Base-by-base conservation (phyloP, 2,888 invertebrate genomes). In the Anticlea derivata region DNA sequence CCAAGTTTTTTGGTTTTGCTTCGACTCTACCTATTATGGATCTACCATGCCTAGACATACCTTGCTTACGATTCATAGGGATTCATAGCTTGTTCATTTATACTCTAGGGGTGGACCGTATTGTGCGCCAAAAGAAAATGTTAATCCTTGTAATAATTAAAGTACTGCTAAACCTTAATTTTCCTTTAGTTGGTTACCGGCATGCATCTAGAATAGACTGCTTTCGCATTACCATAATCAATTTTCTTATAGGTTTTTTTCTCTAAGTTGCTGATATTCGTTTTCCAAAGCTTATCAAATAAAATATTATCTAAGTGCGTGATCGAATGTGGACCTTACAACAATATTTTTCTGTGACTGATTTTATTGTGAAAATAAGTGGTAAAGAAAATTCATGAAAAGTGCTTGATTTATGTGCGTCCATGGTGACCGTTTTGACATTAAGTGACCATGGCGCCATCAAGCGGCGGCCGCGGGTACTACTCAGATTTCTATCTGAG, bases 351-450 rank as follows among this genome's bases (percentile, higher is more conserved):
- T 40, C 7, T 33, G 20, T 12, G 27, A 34, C 7, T 22, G 7
- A 12, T 26, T 2, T 33, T 5, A 29, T 13, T n/a, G 13, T 31
- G 12, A 39, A 8, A 55, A 53, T 45, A 39, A 43, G 48, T 29
- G 45, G 40, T 47, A 44, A 29, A 22, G 27, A 30, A 33, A 45
- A 46, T 30, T 51, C 11, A 55, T 58, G 48, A 65, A 50, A 53
- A 55, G 38, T 50, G 66, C 66, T 53, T 63, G 60, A 72, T 78
- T 77, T 75, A 88, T 88, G 88, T 77, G 73, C 78, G 80, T 84
- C 77, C 74, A 94, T 94, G 94, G 94, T 94, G 89, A 93, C 94
- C 86, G 93, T 94, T 86, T 92, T 94, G 77, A 86, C 93, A 56
- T 84, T 93, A 69, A 91, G 90, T 77, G 92, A 92, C 29, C 82